phyloP scores from a whole-genome alignment of 2,888 invertebrate genomes.

The Euzophera pinguis region DNA sequence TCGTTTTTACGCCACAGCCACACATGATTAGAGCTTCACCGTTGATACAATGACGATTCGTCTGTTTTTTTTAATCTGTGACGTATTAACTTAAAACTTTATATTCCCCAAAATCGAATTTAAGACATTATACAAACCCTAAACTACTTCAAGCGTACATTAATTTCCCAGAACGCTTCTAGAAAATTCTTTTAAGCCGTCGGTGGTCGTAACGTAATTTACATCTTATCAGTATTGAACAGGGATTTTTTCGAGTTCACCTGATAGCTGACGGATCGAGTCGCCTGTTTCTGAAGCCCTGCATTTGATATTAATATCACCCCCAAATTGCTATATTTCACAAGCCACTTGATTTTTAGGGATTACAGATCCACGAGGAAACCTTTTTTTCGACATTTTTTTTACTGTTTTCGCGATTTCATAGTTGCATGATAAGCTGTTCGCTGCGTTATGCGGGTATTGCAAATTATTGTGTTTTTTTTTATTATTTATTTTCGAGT shows the following conservation, averaged over 20 bases:
- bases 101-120: not conserved
- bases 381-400: too few relatives aligned
- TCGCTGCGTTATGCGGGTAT: too few relatives aligned
- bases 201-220: conserved; percentile 56
- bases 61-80: too few relatives aligned
- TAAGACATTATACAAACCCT: not conserved
- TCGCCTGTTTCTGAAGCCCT: conserved; percentile 33
- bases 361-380: not conserved
- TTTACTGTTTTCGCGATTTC: too few relatives aligned
- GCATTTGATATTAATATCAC: conserved; percentile 8
- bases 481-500: too few relatives aligned
- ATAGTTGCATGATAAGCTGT: too few relatives aligned
- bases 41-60: too few relatives aligned
- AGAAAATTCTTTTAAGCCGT: conserved; percentile 58
- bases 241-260: conserved; percentile 38
- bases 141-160: conserved; percentile 34
- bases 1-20: too few relatives aligned
- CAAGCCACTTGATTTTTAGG: conserved; percentile 6
- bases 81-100: too few relatives aligned
- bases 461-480: too few relatives aligned
- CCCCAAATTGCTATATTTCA: conserved; percentile 9
- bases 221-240: conserved; percentile 65
- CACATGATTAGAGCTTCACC: too few relatives aligned
- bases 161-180: conserved; percentile 61
- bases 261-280: conserved; percentile 43